phyloP scores from a whole-genome alignment of 2,113 vertebrate genomes.

The Centropristis striata region DNA sequence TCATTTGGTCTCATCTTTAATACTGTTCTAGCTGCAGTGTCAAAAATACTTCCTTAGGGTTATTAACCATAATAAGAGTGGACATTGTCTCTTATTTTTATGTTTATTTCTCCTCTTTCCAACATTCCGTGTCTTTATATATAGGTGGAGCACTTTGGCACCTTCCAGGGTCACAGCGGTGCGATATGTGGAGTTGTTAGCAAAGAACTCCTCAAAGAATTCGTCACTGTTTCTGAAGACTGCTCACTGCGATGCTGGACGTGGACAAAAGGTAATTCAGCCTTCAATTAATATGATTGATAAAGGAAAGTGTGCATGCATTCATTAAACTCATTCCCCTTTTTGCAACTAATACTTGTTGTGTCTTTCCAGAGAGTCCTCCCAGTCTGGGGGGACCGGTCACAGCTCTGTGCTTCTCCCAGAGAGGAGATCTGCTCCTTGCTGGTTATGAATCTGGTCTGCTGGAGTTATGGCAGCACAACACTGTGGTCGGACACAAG shows the following conservation, averaged over 20 bases:
- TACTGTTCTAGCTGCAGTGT: not conserved
- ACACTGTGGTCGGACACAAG: conserved; percentile 57
- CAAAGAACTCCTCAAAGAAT: conserved; percentile 48
- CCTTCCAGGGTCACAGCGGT: conserved; percentile 81
- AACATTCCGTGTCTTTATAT: not conserved
- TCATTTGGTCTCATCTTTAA: not conserved
- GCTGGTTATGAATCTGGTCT: conserved; percentile 85
- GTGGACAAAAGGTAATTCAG: conserved; percentile 52
- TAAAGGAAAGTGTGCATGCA: no score
- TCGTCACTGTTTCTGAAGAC: conserved; percentile 84
- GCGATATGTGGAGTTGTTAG: conserved; percentile 60
- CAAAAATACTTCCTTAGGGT: no score
- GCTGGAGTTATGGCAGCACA: conserved; percentile 85
- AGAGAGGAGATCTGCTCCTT: conserved; percentile 74
- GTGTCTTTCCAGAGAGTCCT: conserved; percentile 63
- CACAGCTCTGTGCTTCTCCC: conserved; percentile 85
- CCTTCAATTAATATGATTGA: not conserved
- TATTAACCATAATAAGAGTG: not conserved
- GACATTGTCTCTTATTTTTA: not conserved
- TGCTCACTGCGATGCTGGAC: conserved; percentile 80
- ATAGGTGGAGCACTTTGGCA: conserved; percentile 82
- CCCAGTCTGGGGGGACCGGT: conserved; percentile 55
- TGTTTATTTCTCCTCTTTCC: not conserved
- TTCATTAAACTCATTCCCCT: no score
- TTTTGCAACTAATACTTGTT: no score